A percentile compares a stretch with the other conserved stretches of the same genome.
Evolutionary conservation across 2,888 invertebrate genomes (phyloP).

Genomic region (Eretmocerus hayati): DNA sequence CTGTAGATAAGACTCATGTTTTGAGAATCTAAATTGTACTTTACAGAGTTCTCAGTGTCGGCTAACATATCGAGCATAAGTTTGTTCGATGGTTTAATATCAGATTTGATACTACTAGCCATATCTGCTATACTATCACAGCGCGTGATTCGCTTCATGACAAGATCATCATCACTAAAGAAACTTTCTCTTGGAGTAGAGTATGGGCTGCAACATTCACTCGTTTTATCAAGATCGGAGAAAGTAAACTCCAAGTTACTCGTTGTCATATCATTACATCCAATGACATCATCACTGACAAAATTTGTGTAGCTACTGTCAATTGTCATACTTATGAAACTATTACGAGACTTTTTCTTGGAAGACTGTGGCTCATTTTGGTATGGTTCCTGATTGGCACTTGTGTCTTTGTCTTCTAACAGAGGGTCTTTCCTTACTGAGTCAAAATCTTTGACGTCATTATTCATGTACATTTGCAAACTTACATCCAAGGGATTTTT

Average conservation of each 20-base stretch:
- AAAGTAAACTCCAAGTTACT: slow-evolving; percentile 15
- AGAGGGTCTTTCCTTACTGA: background rate
- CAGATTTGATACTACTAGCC: slow-evolving; percentile 29
- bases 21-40: slow-evolving; percentile 34
- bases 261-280: background rate
- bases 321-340: slow-evolving; percentile 2
- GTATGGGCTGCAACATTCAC: slow-evolving; percentile 4
- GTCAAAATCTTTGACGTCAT: background rate
- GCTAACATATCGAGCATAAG: slow-evolving; percentile 24
- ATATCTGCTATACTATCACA: slow-evolving; percentile 33
- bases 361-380: background rate
- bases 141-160: slow-evolving; percentile 17
- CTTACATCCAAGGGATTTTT: slow-evolving; percentile 10
- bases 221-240: slow-evolving; percentile 14
- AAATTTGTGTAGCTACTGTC: background rate
- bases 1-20: slow-evolving; percentile 39
- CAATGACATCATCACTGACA: slow-evolving; percentile 2
- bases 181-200: slow-evolving; percentile 10
- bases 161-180: slow-evolving; percentile 12
- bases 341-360: background rate
- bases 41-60: slow-evolving; percentile 28
- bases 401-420: background rate
- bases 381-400: background rate
- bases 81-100: slow-evolving; percentile 29
- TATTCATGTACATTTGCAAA: slow-evolving; percentile 5